Evolutionary conservation across 1,140 invertebrate genomes (phyloP).

Genomic region (Drosophila elegans): DNA sequence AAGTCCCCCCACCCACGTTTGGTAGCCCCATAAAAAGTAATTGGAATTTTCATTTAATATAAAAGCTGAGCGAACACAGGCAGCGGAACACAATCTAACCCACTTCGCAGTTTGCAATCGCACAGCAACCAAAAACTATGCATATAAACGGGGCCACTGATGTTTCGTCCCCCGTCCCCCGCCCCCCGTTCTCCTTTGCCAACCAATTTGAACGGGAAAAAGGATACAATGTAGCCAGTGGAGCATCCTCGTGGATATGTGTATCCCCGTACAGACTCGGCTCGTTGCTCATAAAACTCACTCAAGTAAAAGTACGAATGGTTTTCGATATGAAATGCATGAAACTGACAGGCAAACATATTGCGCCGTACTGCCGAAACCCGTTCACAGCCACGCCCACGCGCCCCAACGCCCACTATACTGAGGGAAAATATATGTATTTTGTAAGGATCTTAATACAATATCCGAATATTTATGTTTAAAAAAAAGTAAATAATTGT

Average conservation of each 20-base stretch:
- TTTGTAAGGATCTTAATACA: no score
- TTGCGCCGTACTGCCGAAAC: conserved; percentile 69
- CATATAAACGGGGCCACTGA: conserved; percentile 72
- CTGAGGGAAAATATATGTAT: not conserved
- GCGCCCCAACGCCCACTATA: not conserved
- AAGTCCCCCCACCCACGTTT: conserved; percentile 2
- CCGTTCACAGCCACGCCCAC: conserved; percentile 32
- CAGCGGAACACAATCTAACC: conserved; percentile 56
- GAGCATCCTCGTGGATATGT: conserved; percentile 73
- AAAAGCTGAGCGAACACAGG: conserved; percentile 35
- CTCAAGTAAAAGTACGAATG: conserved; percentile 83
- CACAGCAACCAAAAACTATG: conserved; percentile 61
- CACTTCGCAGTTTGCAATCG: conserved; percentile 58
- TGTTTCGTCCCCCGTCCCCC: conserved; percentile 14
- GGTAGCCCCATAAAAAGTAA: conserved; percentile 79
- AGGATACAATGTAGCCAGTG: conserved; percentile 72
- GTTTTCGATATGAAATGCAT: conserved; percentile 83
- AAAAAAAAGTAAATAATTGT: no score
- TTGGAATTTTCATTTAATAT: conserved; percentile 82
- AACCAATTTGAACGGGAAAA: conserved; percentile 31
- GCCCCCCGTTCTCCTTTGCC: not conserved
- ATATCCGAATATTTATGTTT: no score
- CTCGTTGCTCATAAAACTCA: conserved; percentile 80
- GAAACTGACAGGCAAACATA: conserved; percentile 82
- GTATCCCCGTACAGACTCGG: conserved; percentile 59